Evolutionary conservation across 2,888 invertebrate genomes (phyloP).

Genomic region (Aspidiotus rigidus): DNA sequence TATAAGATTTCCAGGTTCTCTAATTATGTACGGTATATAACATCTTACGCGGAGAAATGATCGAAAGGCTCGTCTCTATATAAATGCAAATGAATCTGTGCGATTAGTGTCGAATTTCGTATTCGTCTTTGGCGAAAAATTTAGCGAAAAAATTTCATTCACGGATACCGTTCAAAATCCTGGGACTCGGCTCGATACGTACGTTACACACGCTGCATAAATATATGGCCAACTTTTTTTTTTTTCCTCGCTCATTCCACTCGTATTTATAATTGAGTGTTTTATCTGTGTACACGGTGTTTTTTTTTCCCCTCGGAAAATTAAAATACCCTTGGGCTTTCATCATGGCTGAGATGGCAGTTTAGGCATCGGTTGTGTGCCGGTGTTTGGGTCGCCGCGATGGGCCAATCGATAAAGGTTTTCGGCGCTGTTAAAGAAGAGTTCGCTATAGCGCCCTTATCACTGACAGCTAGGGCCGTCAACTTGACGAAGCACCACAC

Average conservation of each 20-base stretch:
- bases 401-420: slow-evolving; percentile 33
- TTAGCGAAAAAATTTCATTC: too few relatives aligned
- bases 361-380: slow-evolving; percentile 28
- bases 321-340: slow-evolving; percentile 23
- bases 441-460: slow-evolving; percentile 32
- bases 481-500: slow-evolving; percentile 32
- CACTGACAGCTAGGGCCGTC: slow-evolving; percentile 33
- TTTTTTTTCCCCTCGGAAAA: background rate
- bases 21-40: too few relatives aligned
- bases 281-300: slow-evolving; percentile 3
- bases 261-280: slow-evolving; percentile 6
- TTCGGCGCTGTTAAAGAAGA: slow-evolving; percentile 32
- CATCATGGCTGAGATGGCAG: slow-evolving; percentile 21
- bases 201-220: too few relatives aligned
- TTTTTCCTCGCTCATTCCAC: background rate
- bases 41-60: too few relatives aligned
- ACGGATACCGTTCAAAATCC: too few relatives aligned
- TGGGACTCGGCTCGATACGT: too few relatives aligned
- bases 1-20: too few relatives aligned
- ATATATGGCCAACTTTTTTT: background rate
- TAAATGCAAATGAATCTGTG: too few relatives aligned
- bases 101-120: too few relatives aligned
- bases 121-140: too few relatives aligned
- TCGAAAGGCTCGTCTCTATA: too few relatives aligned
- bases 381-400: slow-evolving; percentile 32